phyloP scores from a whole-genome alignment of 2,888 invertebrate species.

The Holacanthella duospinosa region DNA sequence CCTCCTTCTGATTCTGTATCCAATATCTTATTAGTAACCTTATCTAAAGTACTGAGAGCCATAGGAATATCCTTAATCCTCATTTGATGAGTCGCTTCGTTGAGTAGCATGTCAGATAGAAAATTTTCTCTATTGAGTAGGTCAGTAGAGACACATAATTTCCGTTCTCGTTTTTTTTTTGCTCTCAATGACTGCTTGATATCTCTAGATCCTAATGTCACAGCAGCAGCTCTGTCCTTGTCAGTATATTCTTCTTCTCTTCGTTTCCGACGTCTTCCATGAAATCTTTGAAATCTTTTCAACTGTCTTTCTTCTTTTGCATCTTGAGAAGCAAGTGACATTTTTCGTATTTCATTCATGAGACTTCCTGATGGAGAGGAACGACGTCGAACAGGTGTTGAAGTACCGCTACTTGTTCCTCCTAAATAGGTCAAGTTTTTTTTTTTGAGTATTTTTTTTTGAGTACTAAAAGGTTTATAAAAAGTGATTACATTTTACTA shows the following conservation, averaged over 20 bases:
- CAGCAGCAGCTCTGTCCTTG: slow-evolving; percentile 81
- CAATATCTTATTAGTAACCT: slow-evolving; percentile 11
- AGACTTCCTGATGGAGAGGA: slow-evolving; percentile 7
- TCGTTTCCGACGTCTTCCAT: slow-evolving; percentile 21
- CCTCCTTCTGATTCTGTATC: neutral
- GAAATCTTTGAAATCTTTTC: neutral
- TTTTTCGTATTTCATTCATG: slow-evolving; percentile 36
- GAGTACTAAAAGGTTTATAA: neutral
- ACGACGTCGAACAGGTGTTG: slow-evolving; percentile 4
- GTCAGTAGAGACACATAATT: slow-evolving; percentile 47
- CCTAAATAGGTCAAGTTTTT: neutral
- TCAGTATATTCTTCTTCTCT: slow-evolving; percentile 75
- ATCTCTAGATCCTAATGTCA: slow-evolving; percentile 71
- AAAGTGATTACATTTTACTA: neutral
- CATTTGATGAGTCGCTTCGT: slow-evolving; percentile 35
- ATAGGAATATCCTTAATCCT: slow-evolving; percentile 29
- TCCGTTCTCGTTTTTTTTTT: slow-evolving; percentile 66
- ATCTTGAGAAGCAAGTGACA: slow-evolving; percentile 35
- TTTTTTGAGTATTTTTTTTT: neutral
- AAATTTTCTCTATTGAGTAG: slow-evolving; percentile 36
- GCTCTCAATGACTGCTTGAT: slow-evolving; percentile 73
- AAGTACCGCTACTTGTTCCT: neutral
- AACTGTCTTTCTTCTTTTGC: slow-evolving; percentile 29
- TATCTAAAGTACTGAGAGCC: slow-evolving; percentile 25
- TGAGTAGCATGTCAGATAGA: slow-evolving; percentile 29